Percentiles rank a stretch among this genome's conserved stretches.
Evolutionary conservation across 2,888 invertebrate species (phyloP).

Genomic region (Hemithea aestivaria): DNA sequence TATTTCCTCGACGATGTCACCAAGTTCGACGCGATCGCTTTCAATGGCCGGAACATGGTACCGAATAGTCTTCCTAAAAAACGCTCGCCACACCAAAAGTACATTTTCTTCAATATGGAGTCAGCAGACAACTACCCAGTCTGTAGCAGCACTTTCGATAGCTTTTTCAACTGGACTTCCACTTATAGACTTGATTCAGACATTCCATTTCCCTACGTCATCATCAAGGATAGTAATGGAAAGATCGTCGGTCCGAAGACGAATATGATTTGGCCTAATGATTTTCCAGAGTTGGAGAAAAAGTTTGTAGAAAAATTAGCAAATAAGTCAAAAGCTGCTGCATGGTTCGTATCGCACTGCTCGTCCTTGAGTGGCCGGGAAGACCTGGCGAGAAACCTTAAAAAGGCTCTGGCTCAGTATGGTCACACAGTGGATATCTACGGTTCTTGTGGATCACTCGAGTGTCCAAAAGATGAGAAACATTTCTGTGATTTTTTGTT

Average conservation of each 20-base stretch:
- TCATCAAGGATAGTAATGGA: conserved; percentile 43
- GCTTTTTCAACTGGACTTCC: conserved; percentile 67
- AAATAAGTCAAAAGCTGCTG: conserved; percentile 59
- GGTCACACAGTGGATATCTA: conserved; percentile 69
- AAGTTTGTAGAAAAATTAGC: conserved; percentile 33
- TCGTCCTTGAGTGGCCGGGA: conserved; percentile 44
- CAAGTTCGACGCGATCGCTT: conserved; percentile 56
- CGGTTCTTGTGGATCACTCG: conserved; percentile 69
- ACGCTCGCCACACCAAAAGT: conserved; percentile 54
- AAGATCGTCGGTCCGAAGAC: conserved; percentile 52
- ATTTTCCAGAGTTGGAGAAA: conserved; percentile 31
- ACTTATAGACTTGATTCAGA: conserved; percentile 67
- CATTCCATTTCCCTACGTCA: conserved; percentile 54
- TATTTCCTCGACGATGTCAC: conserved; percentile 44
- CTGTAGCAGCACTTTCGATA: conserved; percentile 47
- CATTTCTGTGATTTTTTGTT: conserved; percentile 49
- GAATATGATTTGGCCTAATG: conserved; percentile 41
- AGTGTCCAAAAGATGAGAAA: conserved; percentile 41
- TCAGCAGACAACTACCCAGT: conserved; percentile 60
- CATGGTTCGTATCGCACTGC: conserved; percentile 71
- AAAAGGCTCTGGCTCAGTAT: conserved; percentile 38
- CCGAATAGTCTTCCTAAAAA: conserved; percentile 36
- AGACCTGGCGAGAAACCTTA: conserved; percentile 38
- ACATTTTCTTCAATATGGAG: conserved; percentile 62
- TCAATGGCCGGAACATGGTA: conserved; percentile 53